Evolutionary conservation across 2,888 invertebrate genomes (phyloP), one percentile per base, ranked within the genome.

Genomic region (Steinernema scapterisci): DNA sequence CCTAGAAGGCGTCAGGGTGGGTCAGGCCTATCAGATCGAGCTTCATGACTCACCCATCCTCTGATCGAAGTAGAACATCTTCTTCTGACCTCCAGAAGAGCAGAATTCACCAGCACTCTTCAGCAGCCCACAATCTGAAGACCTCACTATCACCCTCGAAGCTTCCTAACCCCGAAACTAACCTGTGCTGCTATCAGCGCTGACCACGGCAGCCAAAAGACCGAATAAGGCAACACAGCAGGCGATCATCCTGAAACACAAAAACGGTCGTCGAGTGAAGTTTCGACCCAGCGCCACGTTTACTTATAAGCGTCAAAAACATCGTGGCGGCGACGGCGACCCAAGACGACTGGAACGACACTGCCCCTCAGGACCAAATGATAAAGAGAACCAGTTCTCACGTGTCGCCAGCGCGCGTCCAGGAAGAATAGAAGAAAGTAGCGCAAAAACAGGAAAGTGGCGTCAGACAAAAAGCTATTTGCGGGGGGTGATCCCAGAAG

Each of bases 31-130:
- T 7, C 48, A 48, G 3, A 13, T 48, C 13, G 13, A n/a, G 3
- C 6, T 27, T 38, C 16, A 27, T 48, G 31, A 76, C 82, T 78
- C 46, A 82, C 83, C 81, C 23, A 78, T 79, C 74, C 79, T 73
- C 1, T 79, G 27, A 74, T 84, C 84, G 25, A 78, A 84, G 73
- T 84, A 84, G 54, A 83, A 84, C 56, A 76, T 75, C 63, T 63
- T 63, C 63, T 63, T 63, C 63, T 63, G 63, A 16, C 31, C 5
- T 27, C 27, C 63, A 63, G 63, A 63, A 63, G 63, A 63, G 31
- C 63, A 63, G 31, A 63, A 63, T 1, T 63, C 63, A 2, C 63
- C 63, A 16, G 63, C 27, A 31, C 63, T 63, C 31, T 63, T 63
- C 63, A 63, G 7, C 16, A 63, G 63, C 13, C 11, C 6, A 31